Percentiles rank a stretch among this genome's conserved stretches.
phyloP scores from a whole-genome alignment of 2,797 vertebrate genomes.

The Tragelaphus oryx region DNA sequence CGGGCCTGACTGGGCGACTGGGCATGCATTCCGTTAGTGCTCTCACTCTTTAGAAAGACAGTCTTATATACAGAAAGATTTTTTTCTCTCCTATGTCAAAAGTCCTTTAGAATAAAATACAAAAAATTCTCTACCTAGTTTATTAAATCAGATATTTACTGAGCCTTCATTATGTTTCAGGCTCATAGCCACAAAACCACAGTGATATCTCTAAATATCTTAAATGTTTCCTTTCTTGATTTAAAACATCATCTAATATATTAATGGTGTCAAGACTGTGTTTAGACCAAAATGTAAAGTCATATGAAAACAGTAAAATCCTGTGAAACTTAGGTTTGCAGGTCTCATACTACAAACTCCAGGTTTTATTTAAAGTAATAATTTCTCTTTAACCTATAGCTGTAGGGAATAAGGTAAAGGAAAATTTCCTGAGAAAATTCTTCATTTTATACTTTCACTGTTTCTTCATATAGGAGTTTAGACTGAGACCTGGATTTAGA shows the following conservation, averaged over 20 bases:
- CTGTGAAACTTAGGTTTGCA: background rate
- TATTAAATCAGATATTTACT: background rate
- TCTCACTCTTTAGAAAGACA: background rate
- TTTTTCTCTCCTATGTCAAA: background rate
- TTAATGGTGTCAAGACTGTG: background rate
- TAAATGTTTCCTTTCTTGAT: background rate
- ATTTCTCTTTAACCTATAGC: background rate
- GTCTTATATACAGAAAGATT: background rate
- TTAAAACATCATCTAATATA: background rate
- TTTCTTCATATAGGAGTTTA: background rate
- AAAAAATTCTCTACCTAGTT: background rate
- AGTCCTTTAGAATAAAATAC: background rate
- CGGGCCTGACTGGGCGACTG: background rate
- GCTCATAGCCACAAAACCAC: background rate
- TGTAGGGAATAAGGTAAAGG: background rate
- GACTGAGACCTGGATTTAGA: background rate
- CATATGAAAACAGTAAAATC: background rate
- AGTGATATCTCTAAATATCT: background rate
- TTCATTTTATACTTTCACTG: background rate
- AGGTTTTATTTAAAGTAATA: background rate
- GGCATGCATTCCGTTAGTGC: background rate
- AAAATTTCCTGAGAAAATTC: background rate
- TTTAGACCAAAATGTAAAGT: background rate
- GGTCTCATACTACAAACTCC: background rate
- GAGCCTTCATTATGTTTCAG: background rate